Evolutionary conservation across 2,113 vertebrate genomes (phyloP).

Genomic region (Silurus meridionalis): DNA sequence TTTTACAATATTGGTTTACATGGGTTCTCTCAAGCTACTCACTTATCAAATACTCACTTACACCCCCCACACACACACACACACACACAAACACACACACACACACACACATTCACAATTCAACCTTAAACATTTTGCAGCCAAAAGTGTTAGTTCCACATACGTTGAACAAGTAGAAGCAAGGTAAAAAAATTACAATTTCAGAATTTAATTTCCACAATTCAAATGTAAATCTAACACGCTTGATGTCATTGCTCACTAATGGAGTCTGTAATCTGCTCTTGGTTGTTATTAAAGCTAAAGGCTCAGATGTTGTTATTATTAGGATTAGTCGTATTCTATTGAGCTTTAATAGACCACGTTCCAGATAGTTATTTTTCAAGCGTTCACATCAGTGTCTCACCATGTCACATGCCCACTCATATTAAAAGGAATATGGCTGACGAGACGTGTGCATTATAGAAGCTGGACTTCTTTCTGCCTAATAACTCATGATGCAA

Average conservation of each 20-base stretch:
- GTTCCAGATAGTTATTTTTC: background rate
- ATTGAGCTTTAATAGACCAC: background rate
- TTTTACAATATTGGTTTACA: background rate
- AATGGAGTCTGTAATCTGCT: background rate
- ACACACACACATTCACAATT: background rate
- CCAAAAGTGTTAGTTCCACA: background rate
- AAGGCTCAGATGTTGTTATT: background rate
- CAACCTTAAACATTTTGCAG: background rate
- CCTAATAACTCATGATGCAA: background rate
- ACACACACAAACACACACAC: too few species aligned
- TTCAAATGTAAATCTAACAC: background rate
- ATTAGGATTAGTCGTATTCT: background rate
- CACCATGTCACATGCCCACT: background rate
- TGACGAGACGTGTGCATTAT: background rate
- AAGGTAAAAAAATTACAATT: background rate
- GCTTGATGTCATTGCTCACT: background rate
- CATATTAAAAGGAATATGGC: background rate
- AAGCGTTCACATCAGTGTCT: background rate
- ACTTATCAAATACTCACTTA: background rate
- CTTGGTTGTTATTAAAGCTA: background rate
- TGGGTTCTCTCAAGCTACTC: background rate
- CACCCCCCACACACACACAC: too few species aligned
- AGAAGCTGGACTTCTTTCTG: background rate
- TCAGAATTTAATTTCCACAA: background rate
- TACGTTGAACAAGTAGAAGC: background rate